A percentile compares a stretch with the other conserved stretches of the same genome.
phyloP scores from a whole-genome alignment of 1,140 invertebrate genomes.

The Teleopsis dalmanni region DNA sequence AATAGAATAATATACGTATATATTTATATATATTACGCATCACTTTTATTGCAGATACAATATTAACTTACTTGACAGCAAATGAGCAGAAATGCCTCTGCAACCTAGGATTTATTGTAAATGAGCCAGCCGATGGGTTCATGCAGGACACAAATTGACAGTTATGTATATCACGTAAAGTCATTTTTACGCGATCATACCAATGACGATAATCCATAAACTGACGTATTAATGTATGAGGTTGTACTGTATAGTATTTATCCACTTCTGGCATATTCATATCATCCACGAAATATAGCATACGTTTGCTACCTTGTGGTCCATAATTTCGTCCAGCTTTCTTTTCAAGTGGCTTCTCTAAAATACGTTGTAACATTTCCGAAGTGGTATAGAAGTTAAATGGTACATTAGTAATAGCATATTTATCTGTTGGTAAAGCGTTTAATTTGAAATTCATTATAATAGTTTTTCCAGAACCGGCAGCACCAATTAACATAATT shows the following conservation, averaged over 20 bases:
- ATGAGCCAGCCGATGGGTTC: conserved; percentile 93
- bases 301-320: conserved; percentile 79
- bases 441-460: conserved; percentile 73
- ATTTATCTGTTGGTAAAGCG: conserved; percentile 48
- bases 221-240: conserved; percentile 86
- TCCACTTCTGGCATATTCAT: conserved; percentile 97
- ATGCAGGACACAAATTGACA: conserved; percentile 90
- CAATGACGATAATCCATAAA: conserved; percentile 90
- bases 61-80: conserved; percentile 61
- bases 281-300: conserved; percentile 93
- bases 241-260: conserved; percentile 87
- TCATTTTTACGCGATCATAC: conserved; percentile 77
- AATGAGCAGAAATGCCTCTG: conserved; percentile 91
- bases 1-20: background rate
- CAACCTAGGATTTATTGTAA: conserved; percentile 83
- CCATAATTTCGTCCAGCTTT: conserved; percentile 90
- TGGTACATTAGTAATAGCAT: conserved; percentile 74
- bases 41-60: background rate
- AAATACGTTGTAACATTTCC: conserved; percentile 77
- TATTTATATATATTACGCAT: background rate
- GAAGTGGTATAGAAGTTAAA: conserved; percentile 95
- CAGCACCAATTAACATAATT: conserved; percentile 83
- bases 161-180: conserved; percentile 85
- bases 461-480: conserved; percentile 81
- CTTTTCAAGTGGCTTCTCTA: conserved; percentile 90